Evolutionary conservation across 2,888 invertebrate species (phyloP).

Genomic region (Dynastes hyllus): DNA sequence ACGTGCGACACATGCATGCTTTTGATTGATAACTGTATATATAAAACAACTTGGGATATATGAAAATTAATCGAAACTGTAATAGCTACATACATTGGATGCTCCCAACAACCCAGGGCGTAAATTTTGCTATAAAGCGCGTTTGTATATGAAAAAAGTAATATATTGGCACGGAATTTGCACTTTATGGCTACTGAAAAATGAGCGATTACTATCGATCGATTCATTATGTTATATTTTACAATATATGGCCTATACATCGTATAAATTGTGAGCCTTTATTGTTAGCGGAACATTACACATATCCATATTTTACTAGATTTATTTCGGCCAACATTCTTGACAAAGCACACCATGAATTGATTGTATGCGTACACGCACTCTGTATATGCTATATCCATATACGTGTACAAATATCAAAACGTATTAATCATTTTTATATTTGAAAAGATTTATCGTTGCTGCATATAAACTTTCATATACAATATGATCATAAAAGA

Average conservation of each 20-base stretch:
- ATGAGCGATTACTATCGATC: constrained; percentile 8
- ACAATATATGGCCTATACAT: neutral
- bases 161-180: neutral
- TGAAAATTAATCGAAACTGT: constrained; percentile 4
- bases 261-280: neutral
- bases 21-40: too few relatives aligned
- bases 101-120: neutral
- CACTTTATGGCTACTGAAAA: neutral
- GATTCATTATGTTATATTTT: neutral
- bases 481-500: too few relatives aligned
- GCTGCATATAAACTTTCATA: neutral
- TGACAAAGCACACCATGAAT: constrained; percentile 25
- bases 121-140: constrained; percentile 4
- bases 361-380: constrained; percentile 13
- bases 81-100: neutral
- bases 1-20: too few relatives aligned
- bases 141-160: neutral
- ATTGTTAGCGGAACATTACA: constrained; percentile 8
- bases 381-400: constrained; percentile 1
- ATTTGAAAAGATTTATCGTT: constrained; percentile 16
- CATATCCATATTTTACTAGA: constrained; percentile 12
- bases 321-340: constrained; percentile 14
- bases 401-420: constrained; percentile 26
- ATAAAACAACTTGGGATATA: too few relatives aligned
- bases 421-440: constrained; percentile 24